Evolutionary conservation across 2,113 vertebrate genomes (phyloP), one percentile per base, ranked within the genome.

Genomic region (Toxotes jaculatrix): DNA sequence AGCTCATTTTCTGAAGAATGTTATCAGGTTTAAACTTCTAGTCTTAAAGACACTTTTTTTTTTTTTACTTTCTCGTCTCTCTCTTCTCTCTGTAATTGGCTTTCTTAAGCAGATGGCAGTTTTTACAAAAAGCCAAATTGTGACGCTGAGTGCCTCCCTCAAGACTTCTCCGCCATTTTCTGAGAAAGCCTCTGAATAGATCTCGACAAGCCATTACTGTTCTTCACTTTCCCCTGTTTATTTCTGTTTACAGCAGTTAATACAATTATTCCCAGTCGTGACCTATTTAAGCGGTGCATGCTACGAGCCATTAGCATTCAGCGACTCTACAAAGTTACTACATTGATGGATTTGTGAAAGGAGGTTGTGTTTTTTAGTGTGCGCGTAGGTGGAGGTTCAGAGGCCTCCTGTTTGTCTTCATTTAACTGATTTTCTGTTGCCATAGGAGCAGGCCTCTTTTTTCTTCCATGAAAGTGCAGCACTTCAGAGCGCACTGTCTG

Each of bases 191-290:
- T 92, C 71, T 63, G 78, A 93, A 92, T 88, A 89, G 87, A 90
- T 90, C 80, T 73, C 71, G 85, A 91, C 82, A 84, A 89, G 79
- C 87, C 81, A 90, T 90, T 91, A 87, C 79, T 83, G 82, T 86
- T 93, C 88, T 74, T 80, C 79, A 80, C 91, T 83, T 88, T 74
- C 61, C 69, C 68, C 86, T 93, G 93, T 94, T 93, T 93, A 93
- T 92, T 93, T 92, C 89, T 93, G 92, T 94, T 93, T 94, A 89
- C 91, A 87, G 90, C 91, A 83, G 85, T 93, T 94, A 93, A 94
- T 93, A 89, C 87, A 93, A 90, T 92, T 92, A 92, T 92, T 90
- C 91, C 88, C 89, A 90, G 91, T 89, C 88, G 83, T 94, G 93
- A 93, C 93, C 93, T 94, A 94, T 94, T 93, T 95, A 93, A 91